These are phyloP conservation scores for Drosophila maculinotata DNA, from an alignment of 2,888 invertebrate species.

Conservation along the genomic window DNA sequence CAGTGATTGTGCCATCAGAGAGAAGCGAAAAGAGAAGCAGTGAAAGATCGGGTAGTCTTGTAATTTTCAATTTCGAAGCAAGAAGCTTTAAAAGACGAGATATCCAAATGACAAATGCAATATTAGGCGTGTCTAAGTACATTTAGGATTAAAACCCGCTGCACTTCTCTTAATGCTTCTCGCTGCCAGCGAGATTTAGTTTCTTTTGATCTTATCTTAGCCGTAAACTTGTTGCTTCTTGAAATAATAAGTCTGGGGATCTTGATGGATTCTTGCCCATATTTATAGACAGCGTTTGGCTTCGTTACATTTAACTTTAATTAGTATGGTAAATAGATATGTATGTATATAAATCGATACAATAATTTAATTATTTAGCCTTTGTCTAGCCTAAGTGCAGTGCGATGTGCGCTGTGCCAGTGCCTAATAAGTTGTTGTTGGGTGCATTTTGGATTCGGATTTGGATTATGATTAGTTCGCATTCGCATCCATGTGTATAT, in stretches of 20 bases:
- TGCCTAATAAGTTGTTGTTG: constrained; percentile 34
- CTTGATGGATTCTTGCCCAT: constrained; percentile 9
- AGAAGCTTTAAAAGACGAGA: too few relatives aligned
- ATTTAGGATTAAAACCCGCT: too few relatives aligned
- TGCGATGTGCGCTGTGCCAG: constrained; percentile 38
- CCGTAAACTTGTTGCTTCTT: not conserved
- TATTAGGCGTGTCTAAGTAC: too few relatives aligned
- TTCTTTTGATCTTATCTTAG: not conserved
- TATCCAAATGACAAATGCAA: too few relatives aligned
- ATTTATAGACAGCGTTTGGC: constrained; percentile 12
- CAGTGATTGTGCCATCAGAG: too few relatives aligned
- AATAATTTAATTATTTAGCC: constrained; percentile 79
- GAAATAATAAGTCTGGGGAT: constrained; percentile 1
- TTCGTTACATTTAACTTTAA: constrained; percentile 78
- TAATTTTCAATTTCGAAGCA: too few relatives aligned
- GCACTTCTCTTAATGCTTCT: too few relatives aligned
- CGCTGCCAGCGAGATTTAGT: not conserved
- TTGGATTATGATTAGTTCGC: constrained; percentile 52
- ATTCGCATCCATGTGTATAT: constrained; percentile 30
- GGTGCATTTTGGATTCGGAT: constrained; percentile 55
- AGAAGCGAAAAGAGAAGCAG: not conserved
- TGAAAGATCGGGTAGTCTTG: too few relatives aligned
- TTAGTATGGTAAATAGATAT: constrained; percentile 75
- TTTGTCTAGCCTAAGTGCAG: constrained; percentile 75
- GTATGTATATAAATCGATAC: constrained; percentile 69